Evolutionary conservation across 2,113 vertebrate species (phyloP).

Genomic region (Lipotes vexillifer): DNA sequence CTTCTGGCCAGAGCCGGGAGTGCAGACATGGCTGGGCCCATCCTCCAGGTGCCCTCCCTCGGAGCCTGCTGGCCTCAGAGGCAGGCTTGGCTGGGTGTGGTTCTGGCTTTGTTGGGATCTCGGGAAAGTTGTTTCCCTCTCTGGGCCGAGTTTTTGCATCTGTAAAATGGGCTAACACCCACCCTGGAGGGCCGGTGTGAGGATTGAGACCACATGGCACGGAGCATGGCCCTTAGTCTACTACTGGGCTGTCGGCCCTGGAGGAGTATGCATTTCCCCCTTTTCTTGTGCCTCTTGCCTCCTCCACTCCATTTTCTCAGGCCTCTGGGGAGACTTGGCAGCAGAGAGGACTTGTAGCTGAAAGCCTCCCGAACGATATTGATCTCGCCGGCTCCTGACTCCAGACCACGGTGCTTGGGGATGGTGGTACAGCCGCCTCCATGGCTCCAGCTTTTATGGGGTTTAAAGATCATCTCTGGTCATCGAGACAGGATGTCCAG

Average conservation of each 20-base stretch:
- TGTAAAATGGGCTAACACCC: neutral
- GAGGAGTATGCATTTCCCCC: neutral
- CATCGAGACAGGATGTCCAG: constrained; percentile 44
- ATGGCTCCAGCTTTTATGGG: constrained; percentile 29
- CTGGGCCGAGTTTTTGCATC: neutral
- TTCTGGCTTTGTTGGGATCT: neutral
- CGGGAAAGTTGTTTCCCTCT: neutral
- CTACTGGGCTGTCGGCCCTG: neutral
- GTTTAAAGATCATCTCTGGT: constrained; percentile 43
- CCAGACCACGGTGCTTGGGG: neutral
- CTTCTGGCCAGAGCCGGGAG: accelerated
- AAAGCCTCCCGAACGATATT: neutral
- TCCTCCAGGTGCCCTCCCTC: neutral
- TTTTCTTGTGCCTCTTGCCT: neutral
- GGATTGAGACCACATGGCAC: neutral
- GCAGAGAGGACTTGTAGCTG: neutral
- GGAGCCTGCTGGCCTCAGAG: neutral
- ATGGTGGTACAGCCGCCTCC: neutral
- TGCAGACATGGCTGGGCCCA: no score
- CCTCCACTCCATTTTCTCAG: neutral
- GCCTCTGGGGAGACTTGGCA: constrained; percentile 31
- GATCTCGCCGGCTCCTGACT: constrained; percentile 19
- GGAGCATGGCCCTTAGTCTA: neutral
- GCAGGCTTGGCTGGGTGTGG: neutral
- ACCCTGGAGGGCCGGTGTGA: accelerated